Percentiles rank a stretch among this genome's conserved stretches.
phyloP scores from a whole-genome alignment of 1,140 invertebrate genomes.

The Dufourea novaeangliae region DNA sequence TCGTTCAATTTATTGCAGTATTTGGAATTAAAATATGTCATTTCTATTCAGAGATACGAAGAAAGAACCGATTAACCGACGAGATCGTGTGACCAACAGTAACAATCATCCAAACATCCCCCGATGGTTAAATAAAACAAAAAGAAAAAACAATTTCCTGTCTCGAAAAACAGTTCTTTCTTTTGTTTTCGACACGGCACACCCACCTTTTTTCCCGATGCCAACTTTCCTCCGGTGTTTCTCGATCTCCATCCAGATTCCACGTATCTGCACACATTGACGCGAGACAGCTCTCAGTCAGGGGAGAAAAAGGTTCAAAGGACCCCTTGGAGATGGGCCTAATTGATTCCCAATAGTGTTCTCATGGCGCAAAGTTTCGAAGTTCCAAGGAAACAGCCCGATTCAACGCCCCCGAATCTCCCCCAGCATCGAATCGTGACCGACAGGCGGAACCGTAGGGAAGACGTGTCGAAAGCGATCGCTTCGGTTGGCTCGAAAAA shows the following conservation, averaged over 20 bases:
- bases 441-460: constrained; percentile 43
- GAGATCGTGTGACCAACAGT: no score
- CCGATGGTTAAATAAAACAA: no score
- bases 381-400: not conserved
- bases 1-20: no score
- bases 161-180: no score
- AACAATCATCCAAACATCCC: no score
- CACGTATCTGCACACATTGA: not conserved
- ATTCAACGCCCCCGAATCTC: not conserved
- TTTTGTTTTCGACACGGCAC: not conserved
- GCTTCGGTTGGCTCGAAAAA: constrained; percentile 27
- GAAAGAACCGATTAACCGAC: no score
- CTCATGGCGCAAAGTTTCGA: not conserved
- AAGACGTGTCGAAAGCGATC: constrained; percentile 48
- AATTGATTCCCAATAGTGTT: constrained; percentile 17
- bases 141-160: no score
- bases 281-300: not conserved
- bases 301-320: not conserved
- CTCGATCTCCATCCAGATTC: not conserved
- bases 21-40: no score
- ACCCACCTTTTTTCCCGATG: not conserved
- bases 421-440: constrained; percentile 20
- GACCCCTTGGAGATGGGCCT: not conserved
- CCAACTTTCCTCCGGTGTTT: no score
- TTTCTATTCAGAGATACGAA: no score